Evolutionary conservation across 2,113 vertebrate genomes (phyloP), one percentile per base, ranked within the genome.

Genomic region (Pachypanchax playfairii): DNA sequence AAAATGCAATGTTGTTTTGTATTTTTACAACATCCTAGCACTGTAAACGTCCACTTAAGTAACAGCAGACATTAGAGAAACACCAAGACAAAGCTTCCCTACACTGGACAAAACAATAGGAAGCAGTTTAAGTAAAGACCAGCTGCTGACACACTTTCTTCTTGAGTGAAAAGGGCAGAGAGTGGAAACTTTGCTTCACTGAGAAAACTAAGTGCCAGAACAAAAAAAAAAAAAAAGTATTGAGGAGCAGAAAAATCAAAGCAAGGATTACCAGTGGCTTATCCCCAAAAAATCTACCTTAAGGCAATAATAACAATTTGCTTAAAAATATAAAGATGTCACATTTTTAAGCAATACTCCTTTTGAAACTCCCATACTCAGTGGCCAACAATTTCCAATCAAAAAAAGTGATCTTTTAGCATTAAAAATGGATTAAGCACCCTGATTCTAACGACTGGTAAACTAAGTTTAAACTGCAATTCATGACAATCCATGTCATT

Each of bases 141-240:
- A 70, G 66, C 51, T 76, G 66, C 77, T 79, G 78, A 82, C 76
- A 83, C 47, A 68, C 70, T 70, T 80, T 76, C 73, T 70, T 83
- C 70, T 63, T 72, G 36, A 73, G 56, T 69, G 73, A 82, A 71
- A 57, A 71, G 73, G 74, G 76, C 54, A 61, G 79, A 74, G 62
- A 73, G 43, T 72, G 82, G 82, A 87, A 86, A 85, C 46, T 80
- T 59, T 44, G 22, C 69, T 80, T 55, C 26, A 17, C 69, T 24
- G 55, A 72, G 66, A 74, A 76, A 75, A 64, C 70, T 77, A 81
- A 69, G 80, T 80, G 77, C 61, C 70, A 73, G 63, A 13, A n/a
- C 25, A 28, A 6, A 29, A 50, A 56, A 47, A 70, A 59, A 17
- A 66, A 8, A 58, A 38, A 69, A 24, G 8, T 55, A n/a, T n/a